Evolutionary conservation across 2,888 invertebrate species (phyloP).

Genomic region (Sclerodermus sp.): DNA sequence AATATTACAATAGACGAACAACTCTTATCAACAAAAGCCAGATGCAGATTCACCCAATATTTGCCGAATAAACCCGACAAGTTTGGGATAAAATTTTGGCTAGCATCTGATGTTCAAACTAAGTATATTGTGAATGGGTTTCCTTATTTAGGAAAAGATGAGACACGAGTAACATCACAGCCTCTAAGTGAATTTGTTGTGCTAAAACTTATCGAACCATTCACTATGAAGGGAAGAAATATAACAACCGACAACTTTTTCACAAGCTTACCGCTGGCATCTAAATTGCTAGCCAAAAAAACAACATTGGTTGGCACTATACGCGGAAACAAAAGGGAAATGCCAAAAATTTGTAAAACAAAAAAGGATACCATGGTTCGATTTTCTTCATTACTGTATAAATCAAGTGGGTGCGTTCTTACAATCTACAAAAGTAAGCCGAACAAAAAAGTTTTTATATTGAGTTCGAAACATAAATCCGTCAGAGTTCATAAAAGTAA

Average conservation of each 20-base stretch:
- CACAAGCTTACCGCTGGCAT: constrained; percentile 23
- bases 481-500: constrained; percentile 21
- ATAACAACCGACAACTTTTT: constrained; percentile 29
- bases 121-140: constrained; percentile 17
- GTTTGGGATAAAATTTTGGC: constrained; percentile 35
- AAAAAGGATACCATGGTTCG: constrained; percentile 23
- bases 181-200: constrained; percentile 12
- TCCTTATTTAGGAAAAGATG: constrained; percentile 25
- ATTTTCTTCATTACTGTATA: constrained; percentile 20
- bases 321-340: constrained; percentile 23
- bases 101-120: constrained; percentile 15
- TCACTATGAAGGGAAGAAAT: constrained; percentile 21
- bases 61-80: constrained; percentile 23
- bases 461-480: constrained; percentile 26
- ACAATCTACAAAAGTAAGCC: constrained; percentile 33
- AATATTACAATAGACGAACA: constrained; percentile 28
- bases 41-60: constrained; percentile 10
- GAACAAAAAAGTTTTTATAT: constrained; percentile 24
- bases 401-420: constrained; percentile 15
- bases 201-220: constrained; percentile 11
- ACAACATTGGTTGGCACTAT: constrained; percentile 25
- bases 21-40: constrained; percentile 27
- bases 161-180: constrained; percentile 7
- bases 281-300: constrained; percentile 21
- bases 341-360: constrained; percentile 22